A percentile compares a stretch with the other conserved stretches of the same genome.
phyloP scores from a whole-genome alignment of 2,888 invertebrate genomes.

The Labia minor region DNA sequence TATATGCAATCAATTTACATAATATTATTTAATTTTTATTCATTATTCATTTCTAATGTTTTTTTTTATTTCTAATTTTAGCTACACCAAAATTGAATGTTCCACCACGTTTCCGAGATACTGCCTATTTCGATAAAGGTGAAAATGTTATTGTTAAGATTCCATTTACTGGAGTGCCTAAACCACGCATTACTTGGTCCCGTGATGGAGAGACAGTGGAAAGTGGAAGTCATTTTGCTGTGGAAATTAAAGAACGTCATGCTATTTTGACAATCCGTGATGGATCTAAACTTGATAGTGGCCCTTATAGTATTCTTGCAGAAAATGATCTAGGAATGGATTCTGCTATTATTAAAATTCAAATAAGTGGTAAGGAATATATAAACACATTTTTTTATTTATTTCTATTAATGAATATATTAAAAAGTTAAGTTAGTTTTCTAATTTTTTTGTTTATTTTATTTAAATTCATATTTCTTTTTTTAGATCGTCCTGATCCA shows the following conservation, averaged over 20 bases:
- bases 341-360: constrained; percentile 86
- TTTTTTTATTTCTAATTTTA: no score
- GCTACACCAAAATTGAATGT: constrained; percentile 95
- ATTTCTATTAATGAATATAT: neutral
- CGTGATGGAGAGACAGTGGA: constrained; percentile 88
- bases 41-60: no score
- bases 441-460: no score
- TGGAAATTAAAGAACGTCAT: constrained; percentile 82
- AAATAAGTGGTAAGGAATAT: constrained; percentile 68
- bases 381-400: neutral
- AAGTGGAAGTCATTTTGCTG: constrained; percentile 80
- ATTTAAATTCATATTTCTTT: no score
- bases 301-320: constrained; percentile 87
- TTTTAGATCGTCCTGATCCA: no score
- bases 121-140: constrained; percentile 96
- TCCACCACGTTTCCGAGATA: constrained; percentile 92
- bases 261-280: constrained; percentile 91
- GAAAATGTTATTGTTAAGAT: constrained; percentile 94
- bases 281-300: constrained; percentile 86
- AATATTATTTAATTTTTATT: constrained; percentile 40
- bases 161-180: constrained; percentile 95
- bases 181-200: constrained; percentile 88
- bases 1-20: neutral
- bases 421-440: no score
- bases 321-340: constrained; percentile 96